Evolutionary conservation across 2,797 vertebrate genomes (phyloP), one percentile per base, ranked within the genome.

Genomic region (Cheirogaleus major): DNA sequence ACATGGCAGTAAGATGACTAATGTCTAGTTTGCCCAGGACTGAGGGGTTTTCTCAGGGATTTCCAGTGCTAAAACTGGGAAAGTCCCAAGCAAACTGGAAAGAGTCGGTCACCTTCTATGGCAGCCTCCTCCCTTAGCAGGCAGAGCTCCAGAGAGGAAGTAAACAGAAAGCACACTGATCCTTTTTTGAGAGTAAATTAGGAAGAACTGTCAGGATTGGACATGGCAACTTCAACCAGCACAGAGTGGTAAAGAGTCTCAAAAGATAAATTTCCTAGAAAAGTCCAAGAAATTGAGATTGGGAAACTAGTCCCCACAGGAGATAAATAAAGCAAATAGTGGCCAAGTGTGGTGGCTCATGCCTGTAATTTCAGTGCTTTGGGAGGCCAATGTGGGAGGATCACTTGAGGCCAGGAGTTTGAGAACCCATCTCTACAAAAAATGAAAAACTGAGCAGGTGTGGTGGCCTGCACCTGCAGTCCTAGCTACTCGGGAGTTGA

Each of bases 71-170:
- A 5, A 93, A 79, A 63, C 18, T 30, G 18, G 63, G 43, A 20
- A 81, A 91, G 13, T 61, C 27, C 41, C 50, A 72, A 38, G 82
- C 2, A 45, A 41, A 65, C 18, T 35, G 18, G 15, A 6, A 23
- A 1, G 1, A 23, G 18, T 0, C 13, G 14, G 18, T 38, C 45
- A 32, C 50, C 4, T 5, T 50, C 38, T 13, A 2, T 0, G 0
- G 7, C 43, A 59, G 45, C 59, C 35, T 82, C 41, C n/a, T 69
- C 7, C 23, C 12, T 32, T 30, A 6, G 9, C 0, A 69, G 35
- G 57, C 43, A 59, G 69, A 65, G 43, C 13, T 79, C 22, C 15
- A 67, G 38, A 20, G 2, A 84, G 25, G 35, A 86, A 35, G 57
- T 1, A 15, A 9, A 17, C 13, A 52, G 45, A 23, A 35, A 57